Conservation (phyloP, 64 coral and sea anemone genomes). For the Montipora capricornis region DNA sequence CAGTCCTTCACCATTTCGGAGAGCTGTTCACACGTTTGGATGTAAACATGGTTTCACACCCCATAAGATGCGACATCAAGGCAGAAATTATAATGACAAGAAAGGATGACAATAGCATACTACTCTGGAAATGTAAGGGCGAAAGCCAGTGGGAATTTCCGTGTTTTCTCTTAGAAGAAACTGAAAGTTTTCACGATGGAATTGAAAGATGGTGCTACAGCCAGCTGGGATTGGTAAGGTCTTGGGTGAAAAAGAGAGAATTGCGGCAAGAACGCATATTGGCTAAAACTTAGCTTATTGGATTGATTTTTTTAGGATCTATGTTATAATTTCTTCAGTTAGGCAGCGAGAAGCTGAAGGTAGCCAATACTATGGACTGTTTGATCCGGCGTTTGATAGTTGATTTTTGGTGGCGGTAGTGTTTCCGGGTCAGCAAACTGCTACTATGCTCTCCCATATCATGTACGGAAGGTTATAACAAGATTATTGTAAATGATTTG, state of each 20-base stretch:
- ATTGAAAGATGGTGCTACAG: slow-evolving; percentile 33
- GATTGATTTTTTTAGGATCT: no score
- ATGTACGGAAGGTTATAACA: no score
- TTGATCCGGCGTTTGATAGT: no score
- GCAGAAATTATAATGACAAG: slow-evolving; percentile 49
- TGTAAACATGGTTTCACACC: slow-evolving; percentile 47
- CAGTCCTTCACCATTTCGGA: slow-evolving; percentile 28
- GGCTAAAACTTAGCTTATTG: no score
- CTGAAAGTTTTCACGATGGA: slow-evolving; percentile 46
- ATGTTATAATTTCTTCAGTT: no score
- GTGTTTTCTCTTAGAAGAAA: slow-evolving; percentile 6
- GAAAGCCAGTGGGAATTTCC: slow-evolving; percentile 48
- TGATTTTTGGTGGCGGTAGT: no score
- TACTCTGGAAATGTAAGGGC: slow-evolving; percentile 35
- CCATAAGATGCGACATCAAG: background rate
- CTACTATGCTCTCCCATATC: no score
- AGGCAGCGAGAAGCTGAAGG: no score
- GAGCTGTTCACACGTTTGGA: background rate
- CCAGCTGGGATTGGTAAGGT: slow-evolving; percentile 31
- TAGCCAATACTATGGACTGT: no score
- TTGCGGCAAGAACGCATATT: no score
- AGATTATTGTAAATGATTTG: no score
- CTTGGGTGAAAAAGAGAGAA: background rate
- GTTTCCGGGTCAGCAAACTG: no score
- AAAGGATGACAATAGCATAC: slow-evolving; percentile 33